Evolutionary conservation across 2,113 vertebrate genomes (phyloP), one percentile per base, ranked within the genome.

Genomic region (Thermophis baileyi): DNA sequence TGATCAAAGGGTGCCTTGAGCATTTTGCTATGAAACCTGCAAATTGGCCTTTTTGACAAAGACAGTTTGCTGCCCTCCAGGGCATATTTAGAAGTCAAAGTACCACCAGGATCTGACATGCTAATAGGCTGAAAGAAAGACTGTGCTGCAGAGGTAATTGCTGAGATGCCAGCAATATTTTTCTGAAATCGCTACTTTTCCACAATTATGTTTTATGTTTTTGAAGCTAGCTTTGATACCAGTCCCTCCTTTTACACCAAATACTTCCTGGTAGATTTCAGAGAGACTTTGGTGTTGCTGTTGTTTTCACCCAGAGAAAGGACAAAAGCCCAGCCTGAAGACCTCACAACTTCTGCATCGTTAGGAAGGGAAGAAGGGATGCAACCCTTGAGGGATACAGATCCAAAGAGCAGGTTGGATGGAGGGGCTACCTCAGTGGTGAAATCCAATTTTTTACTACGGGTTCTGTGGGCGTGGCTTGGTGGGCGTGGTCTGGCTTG

Each of bases 41-140:
- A 97, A 97, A 96, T 95, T 96, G 96, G 97, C 95, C 94, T 96
- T 96, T 97, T 95, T 0, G 95, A 94, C 96, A 97, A 98, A 96
- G 96, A 96, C 97, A 97, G 97, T 96, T 97, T 98, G 98, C 97
- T 97, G 97, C 97, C 96, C 98, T 98, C 97, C 92, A 94, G 98
- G 98, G 97, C 96, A 91, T 98, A 97, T 98, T 98, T 97, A 97
- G 97, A 97, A 97, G 96, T 97, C 97, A 97, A 69, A 96, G 96
- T 93, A 96, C 97, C 97, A 97, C 97, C 97, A 98, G 97, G 97
- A 97, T 97, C 97, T 97, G 97, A 98, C 97, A 96, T 97, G 97
- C 97, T 98, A 98, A 98, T 98, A 97, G 97, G 97, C 96, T 97
- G 95, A 96, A 97, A 97, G 97, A 97, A 98, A 98, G n/a, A 40